These are phyloP conservation scores for Neolamprologus modestus DNA, from an alignment of 2,113 vertebrate species.

Conservation along the genomic window DNA sequence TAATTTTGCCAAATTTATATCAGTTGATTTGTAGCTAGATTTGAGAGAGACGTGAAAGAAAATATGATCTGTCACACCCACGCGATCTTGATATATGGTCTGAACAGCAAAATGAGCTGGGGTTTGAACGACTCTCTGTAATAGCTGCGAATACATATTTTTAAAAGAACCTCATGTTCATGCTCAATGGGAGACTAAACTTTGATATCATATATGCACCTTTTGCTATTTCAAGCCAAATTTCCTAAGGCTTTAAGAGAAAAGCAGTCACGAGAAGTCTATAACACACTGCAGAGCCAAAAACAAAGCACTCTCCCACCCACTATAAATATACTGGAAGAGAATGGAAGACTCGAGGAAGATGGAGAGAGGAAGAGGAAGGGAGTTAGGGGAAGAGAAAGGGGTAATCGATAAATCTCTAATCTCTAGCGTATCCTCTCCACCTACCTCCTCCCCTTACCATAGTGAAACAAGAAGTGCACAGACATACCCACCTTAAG, in stretches of 20 bases:
- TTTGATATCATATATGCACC: neutral
- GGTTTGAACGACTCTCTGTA: neutral
- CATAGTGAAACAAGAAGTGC: slow-evolving; percentile 7
- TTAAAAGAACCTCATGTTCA: neutral
- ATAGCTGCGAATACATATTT: neutral
- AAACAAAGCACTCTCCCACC: slow-evolving; percentile 13
- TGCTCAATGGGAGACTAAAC: neutral
- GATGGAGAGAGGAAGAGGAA: neutral
- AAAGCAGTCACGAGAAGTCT: neutral
- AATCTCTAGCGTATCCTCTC: slow-evolving; percentile 53
- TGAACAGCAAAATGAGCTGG: neutral
- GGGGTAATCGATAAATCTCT: slow-evolving; percentile 66
- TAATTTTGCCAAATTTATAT: neutral
- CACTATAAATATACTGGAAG: slow-evolving; percentile 54
- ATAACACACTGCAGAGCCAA: slow-evolving; percentile 27
- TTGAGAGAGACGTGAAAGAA: neutral
- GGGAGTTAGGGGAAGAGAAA: neutral
- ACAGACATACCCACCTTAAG: neutral
- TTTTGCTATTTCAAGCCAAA: neutral
- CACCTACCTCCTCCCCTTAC: neutral
- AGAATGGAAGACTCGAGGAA: slow-evolving; percentile 20
- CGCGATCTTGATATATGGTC: neutral
- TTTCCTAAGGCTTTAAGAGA: neutral
- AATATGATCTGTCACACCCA: neutral
- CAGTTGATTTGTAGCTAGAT: neutral